Base-by-base conservation (phyloP, 2,797 vertebrate genomes). In the Sandelia bainsii region DNA sequence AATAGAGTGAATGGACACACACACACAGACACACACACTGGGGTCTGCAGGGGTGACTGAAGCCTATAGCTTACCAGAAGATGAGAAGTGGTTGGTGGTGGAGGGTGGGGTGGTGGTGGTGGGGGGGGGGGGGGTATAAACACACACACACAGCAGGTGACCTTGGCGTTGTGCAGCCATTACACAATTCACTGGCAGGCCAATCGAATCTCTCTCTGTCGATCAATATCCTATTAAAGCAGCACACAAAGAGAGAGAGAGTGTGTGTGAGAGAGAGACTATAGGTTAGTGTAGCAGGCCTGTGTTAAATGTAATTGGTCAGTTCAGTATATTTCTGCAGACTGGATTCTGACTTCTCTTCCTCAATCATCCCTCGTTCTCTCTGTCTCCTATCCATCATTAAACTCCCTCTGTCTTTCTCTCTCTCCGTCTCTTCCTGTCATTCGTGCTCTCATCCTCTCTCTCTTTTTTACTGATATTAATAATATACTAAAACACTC, bases 191-290 rank as follows among this genome's bases (percentile, higher is more conserved):
- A 95, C 93, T 95, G 95, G 96, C 95, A 95, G 96, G 93, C 94
- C 95, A 95, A 96, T 97, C 95, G 94, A 96, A 96, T 96, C 94
- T 94, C 94, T 94, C 94, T 94, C 94, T 96, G 95, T 95, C 96
- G 96, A 97, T 99, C 97, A 97, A 99, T 98, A 99, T 97, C 94
- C 96, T 97, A 98, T 99, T 98, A 98, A 97, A 97, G 92, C 92
- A 59, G 87, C 84, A 79, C 80, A 87, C 60, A 85, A 52, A 88
- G 76, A 70, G 76, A 66, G 69, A 48, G 80, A 57, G 78, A 7
- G 56, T 2, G 70, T 5, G 65, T 32, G 62, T 3, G 53, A 10
- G 58, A 1, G 53, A 4, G 63, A 11, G 62, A n/a, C 61, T 95
- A 93, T 56, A 94, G 94, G 93, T 95, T 95, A 95, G 87, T 79